Evolutionary conservation across 1,140 invertebrate species (phyloP), one percentile per base, ranked within the genome.

Genomic region (Cardiocondyla obscurior): DNA sequence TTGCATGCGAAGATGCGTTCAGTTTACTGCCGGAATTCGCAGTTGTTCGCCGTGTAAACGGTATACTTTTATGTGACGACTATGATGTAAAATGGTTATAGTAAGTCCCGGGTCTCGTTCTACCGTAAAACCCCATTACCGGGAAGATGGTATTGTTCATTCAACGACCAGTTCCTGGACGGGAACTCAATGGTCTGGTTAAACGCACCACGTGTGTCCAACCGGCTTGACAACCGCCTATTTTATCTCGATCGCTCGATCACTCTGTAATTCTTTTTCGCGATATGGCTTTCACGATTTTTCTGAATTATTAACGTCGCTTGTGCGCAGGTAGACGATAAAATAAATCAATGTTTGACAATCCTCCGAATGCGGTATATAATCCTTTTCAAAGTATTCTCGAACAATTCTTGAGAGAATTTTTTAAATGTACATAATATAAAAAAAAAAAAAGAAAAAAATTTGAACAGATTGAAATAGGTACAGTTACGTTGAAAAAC

Each of bases 71-170:
- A 62, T 25, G 36, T 19, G n/a, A 51, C 58, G 14, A 7, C 1
- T 30, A 30, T 30, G n/a, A 12, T 49, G 19, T 76, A 76, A 76
- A 28, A 58, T 64, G 42, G 7, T 19, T 76, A 12, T n/a, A 49
- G 58, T 62, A 55, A 14, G 55, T 69, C 65, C 65, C 60, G 33
- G 25, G 51, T 81, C 44, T 81, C 64, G 49, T 19, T 60, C 42
- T 30, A 42, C 51, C 25, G 36, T 65, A 44, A 49, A 84, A 72
- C 44, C 53, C 76, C 76, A 84, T 81, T 84, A 81, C 16, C 22
- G 6, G 10, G 33, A 19, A 60, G 44, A 64, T 39, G 42, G 42
- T 81, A 81, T 65, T 67, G 39, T 46, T 44, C 55, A 62, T 70
- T 70, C 82, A 46, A 1, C 19, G 30, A 60, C 82, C 36, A 30